These are phyloP conservation scores for Leptobrachium ailaonicum DNA, from an alignment of 2,113 vertebrate species.

Conservation along the genomic window DNA sequence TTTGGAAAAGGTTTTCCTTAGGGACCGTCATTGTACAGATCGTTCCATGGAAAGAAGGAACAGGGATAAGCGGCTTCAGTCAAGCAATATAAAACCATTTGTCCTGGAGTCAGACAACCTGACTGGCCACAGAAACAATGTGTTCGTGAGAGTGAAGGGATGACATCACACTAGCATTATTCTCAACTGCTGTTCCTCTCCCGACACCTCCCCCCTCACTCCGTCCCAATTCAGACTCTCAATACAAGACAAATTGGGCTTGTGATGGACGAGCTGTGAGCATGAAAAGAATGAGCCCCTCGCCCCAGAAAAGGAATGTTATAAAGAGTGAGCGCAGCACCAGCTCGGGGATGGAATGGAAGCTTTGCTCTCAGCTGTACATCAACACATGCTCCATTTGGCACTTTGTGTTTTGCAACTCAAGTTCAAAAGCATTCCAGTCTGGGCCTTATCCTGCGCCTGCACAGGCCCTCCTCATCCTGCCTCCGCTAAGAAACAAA, in stretches of 20 bases:
- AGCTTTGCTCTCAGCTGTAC: slow-evolving; percentile 16
- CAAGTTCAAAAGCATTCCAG: slow-evolving; percentile 35
- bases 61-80: too few species aligned
- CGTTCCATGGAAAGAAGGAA: too few species aligned
- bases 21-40: too few species aligned
- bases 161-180: neutral
- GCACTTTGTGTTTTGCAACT: slow-evolving; percentile 23
- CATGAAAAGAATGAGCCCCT: neutral
- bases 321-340: neutral
- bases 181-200: neutral
- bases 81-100: too few species aligned
- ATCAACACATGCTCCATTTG: slow-evolving; percentile 19
- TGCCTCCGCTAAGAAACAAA: too few species aligned
- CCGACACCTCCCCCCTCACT: neutral
- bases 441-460: neutral
- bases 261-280: neutral
- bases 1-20: too few species aligned
- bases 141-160: neutral
- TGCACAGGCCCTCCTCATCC: neutral
- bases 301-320: neutral
- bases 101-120: neutral
- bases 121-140: neutral
- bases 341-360: neutral
- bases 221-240: neutral
- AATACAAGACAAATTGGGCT: neutral